These are phyloP conservation scores for Chymomyza procnemis DNA, from an alignment of 2,888 invertebrate species.

Conservation along the genomic window DNA sequence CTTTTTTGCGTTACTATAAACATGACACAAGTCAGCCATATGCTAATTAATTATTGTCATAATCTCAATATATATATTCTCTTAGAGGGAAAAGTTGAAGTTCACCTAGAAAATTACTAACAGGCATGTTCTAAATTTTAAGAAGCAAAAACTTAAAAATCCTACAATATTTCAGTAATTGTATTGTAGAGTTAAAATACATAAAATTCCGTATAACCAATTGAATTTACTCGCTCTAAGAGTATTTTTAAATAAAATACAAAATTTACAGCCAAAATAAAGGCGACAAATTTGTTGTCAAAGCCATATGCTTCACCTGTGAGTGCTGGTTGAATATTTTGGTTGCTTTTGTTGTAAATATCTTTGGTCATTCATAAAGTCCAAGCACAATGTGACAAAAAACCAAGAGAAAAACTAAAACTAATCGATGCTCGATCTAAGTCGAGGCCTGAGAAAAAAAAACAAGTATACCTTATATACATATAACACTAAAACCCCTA, in stretches of 20 bases:
- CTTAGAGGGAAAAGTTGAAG: no score
- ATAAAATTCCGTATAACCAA: no score
- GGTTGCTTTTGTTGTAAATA: not conserved
- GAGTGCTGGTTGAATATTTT: not conserved
- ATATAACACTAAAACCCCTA: not conserved
- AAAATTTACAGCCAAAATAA: not conserved
- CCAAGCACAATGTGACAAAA: not conserved
- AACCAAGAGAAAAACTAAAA: not conserved
- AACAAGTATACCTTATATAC: not conserved
- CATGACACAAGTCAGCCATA: no score
- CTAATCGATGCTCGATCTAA: not conserved
- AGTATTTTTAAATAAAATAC: not conserved
- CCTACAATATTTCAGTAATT: no score
- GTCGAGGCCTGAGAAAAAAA: not conserved
- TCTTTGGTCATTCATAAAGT: conserved; percentile 8
- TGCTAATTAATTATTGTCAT: no score
- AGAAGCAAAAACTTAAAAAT: no score
- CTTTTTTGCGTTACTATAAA: no score
- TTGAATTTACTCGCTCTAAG: not conserved
- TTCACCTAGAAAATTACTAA: no score
- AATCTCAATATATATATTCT: no score
- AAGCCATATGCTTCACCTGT: conserved; percentile 1
- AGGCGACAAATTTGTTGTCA: not conserved
- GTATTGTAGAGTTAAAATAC: no score
- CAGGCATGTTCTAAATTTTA: no score